Conservation (phyloP, 2,113 vertebrate species). For the Eptesicus fuscus region DNA sequence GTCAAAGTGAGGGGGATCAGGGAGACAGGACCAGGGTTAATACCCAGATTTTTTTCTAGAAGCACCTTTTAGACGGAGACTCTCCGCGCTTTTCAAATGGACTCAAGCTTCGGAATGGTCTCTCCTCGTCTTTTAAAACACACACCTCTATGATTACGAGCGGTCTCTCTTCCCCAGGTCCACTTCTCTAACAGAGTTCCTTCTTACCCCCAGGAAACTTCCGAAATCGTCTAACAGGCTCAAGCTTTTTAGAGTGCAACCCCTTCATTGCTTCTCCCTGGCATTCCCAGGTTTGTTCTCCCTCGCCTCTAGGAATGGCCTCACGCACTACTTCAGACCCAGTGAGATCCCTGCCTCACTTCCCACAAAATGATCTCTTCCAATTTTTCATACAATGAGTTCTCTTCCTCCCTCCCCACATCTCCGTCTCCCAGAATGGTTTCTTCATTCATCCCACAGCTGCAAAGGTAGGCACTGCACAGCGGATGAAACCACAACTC, state of each 20-base stretch:
- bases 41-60: neutral
- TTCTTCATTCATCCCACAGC: neutral
- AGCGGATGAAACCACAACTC: neutral
- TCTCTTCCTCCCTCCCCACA: neutral
- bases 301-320: neutral
- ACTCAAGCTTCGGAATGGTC: neutral
- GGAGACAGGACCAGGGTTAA: neutral
- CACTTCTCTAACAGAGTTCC: neutral
- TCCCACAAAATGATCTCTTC: neutral
- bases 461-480: rapidly evolving
- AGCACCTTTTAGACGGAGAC: neutral
- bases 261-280: neutral
- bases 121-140: neutral
- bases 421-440: neutral
- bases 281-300: neutral
- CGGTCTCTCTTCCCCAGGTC: neutral
- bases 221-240: neutral
- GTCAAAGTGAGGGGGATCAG: neutral
- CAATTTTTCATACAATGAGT: neutral
- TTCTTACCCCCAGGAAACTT: neutral
- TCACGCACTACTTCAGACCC: neutral
- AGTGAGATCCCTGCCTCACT: neutral
- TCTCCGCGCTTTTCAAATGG: neutral
- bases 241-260: neutral
- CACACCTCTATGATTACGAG: neutral